Conservation (phyloP, 30 jellyfish, hydroid and myxozoan species). For the Sanderia malayensis region DNA sequence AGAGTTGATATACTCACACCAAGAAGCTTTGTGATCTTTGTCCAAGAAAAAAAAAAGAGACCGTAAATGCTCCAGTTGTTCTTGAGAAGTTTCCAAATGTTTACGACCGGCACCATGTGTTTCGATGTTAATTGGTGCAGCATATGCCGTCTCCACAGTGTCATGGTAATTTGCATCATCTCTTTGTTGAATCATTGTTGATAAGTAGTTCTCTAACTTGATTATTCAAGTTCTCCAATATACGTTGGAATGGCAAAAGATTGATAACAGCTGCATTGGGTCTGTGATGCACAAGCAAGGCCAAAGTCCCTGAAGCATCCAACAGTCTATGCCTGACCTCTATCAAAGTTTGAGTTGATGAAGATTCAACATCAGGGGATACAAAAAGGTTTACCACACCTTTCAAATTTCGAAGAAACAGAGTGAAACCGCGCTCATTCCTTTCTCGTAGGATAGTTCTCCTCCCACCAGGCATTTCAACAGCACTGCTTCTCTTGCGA, state of each 20-base stretch:
- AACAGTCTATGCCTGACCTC: neutral
- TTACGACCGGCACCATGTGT: constrained; percentile 2
- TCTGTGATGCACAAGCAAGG: neutral
- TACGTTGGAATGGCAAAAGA: constrained; percentile 1
- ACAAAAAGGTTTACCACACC: neutral
- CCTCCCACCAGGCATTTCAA: constrained; percentile 4
- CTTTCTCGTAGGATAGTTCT: neutral
- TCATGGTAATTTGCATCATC: neutral
- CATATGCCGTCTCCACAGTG: constrained; percentile 4
- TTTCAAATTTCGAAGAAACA: neutral
- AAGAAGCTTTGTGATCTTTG: constrained; percentile 14
- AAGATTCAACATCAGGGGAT: constrained; percentile 1
- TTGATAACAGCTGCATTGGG: neutral
- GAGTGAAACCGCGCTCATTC: constrained; percentile 4
- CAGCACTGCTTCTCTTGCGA: neutral
- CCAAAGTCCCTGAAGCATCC: constrained; percentile 4
- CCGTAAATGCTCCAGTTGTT: constrained; percentile 5
- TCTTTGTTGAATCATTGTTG: neutral
- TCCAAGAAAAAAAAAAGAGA: constrained; percentile 14
- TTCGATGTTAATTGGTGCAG: constrained; percentile 1
- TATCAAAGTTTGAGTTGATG: neutral
- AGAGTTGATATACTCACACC: constrained; percentile 3
- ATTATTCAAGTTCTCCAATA: neutral
- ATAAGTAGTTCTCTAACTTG: neutral
- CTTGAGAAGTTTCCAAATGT: constrained; percentile 11